Evolutionary conservation across 2,797 vertebrate genomes (phyloP).

Genomic region (Lophotriccus pileatus): DNA sequence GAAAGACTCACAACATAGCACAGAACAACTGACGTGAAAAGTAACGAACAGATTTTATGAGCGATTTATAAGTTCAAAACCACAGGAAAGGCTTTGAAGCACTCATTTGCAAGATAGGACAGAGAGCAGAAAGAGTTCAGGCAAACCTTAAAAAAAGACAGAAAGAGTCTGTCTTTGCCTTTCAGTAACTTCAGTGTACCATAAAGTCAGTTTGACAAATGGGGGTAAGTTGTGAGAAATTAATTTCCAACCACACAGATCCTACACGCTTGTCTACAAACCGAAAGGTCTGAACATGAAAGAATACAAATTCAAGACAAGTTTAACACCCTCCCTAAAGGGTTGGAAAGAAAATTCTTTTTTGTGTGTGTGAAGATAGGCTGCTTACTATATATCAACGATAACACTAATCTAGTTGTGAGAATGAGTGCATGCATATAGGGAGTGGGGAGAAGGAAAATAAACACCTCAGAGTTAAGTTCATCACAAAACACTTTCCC

Average conservation of each 20-base stretch:
- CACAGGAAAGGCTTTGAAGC: neutral
- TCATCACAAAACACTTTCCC: neutral
- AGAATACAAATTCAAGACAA: neutral
- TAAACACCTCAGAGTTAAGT: neutral
- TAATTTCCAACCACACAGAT: neutral
- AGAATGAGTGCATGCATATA: accelerated
- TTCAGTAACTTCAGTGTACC: neutral
- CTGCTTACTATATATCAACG: neutral
- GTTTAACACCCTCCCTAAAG: neutral
- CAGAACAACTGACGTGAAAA: neutral
- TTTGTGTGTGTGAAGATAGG: neutral
- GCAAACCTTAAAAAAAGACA: neutral
- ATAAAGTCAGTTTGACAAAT: neutral
- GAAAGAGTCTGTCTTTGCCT: neutral
- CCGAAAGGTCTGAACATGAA: neutral
- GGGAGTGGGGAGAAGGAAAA: neutral
- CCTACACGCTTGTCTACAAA: neutral
- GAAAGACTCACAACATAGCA: neutral
- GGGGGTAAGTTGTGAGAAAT: neutral
- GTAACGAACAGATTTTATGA: neutral
- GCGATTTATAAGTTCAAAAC: neutral
- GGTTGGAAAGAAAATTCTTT: neutral
- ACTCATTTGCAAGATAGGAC: neutral
- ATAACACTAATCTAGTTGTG: neutral
- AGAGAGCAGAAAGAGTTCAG: neutral